Evolutionary conservation across 1,140 invertebrate species (phyloP).

Genomic region (Lycorma delicatula): DNA sequence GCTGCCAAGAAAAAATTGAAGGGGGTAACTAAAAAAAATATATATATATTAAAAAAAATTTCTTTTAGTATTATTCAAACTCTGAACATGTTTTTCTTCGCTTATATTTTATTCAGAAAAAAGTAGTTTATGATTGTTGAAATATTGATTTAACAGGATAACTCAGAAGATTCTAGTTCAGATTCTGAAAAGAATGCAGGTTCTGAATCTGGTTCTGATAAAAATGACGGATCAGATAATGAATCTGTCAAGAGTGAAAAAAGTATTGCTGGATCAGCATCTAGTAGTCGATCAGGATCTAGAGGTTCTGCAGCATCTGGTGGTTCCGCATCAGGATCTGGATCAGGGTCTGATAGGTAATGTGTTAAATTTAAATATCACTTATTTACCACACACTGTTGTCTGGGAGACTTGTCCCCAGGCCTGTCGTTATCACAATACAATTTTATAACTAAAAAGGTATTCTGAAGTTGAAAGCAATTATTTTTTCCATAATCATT

Average conservation of each 20-base stretch:
- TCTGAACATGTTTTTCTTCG: not conserved
- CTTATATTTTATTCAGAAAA: not conserved
- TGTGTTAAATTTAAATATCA: not conserved
- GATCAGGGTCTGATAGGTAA: conserved; percentile 24
- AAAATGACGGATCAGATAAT: conserved; percentile 17
- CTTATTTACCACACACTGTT: too few relatives aligned
- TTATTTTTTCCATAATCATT: not conserved
- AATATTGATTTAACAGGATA: conserved; percentile 21
- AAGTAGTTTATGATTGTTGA: not conserved
- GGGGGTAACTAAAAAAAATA: too few relatives aligned
- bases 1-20: too few relatives aligned
- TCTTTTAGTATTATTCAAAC: not conserved
- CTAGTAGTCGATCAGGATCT: too few relatives aligned
- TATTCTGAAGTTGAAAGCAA: not conserved
- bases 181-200: conserved; percentile 23
- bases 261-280: conserved; percentile 11
- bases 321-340: conserved; percentile 19
- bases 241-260: conserved; percentile 20
- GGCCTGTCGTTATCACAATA: too few relatives aligned
- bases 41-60: too few relatives aligned
- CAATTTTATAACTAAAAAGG: too few relatives aligned
- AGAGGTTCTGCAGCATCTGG: conserved; percentile 7
- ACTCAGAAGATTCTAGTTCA: conserved; percentile 28
- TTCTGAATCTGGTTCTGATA: conserved; percentile 17
- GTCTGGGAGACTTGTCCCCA: too few relatives aligned